These are phyloP conservation scores for Streptopelia turtur DNA, from an alignment of 2,797 vertebrate species.

Conservation along the genomic window DNA sequence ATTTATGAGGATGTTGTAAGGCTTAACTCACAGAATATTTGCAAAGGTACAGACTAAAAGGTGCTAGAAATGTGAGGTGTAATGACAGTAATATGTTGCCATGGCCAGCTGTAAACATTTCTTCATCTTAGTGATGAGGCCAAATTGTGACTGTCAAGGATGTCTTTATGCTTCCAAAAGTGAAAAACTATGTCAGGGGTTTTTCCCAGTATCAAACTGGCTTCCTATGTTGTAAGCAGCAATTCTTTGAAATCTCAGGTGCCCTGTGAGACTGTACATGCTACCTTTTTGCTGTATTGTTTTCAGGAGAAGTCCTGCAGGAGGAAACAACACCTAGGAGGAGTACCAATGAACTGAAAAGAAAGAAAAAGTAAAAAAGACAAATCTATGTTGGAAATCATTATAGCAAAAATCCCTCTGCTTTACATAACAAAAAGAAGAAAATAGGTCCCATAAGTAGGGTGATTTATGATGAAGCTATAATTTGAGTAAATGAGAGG, in stretches of 20 bases:
- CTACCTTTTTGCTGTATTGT: background rate
- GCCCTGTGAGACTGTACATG: background rate
- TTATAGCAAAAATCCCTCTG: background rate
- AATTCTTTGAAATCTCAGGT: background rate
- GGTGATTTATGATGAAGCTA: background rate
- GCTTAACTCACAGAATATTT: background rate
- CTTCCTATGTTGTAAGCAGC: background rate
- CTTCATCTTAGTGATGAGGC: background rate
- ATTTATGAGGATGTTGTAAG: slow-evolving; percentile 3
- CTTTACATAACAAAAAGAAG: background rate
- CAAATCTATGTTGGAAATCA: background rate
- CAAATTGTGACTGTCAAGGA: background rate
- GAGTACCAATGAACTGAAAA: background rate
- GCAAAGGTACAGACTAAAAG: background rate
- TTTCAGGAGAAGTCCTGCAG: background rate
- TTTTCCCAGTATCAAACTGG: background rate
- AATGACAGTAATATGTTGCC: background rate
- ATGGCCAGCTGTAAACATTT: background rate
- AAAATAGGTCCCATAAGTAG: background rate
- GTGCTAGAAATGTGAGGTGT: background rate
- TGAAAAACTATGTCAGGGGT: background rate
- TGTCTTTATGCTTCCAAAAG: background rate
- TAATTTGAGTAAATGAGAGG: background rate
- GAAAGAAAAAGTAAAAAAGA: background rate
- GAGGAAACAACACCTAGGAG: background rate